Evolutionary conservation across 2,888 invertebrate species (phyloP).

Genomic region (Chironomus tentans): DNA sequence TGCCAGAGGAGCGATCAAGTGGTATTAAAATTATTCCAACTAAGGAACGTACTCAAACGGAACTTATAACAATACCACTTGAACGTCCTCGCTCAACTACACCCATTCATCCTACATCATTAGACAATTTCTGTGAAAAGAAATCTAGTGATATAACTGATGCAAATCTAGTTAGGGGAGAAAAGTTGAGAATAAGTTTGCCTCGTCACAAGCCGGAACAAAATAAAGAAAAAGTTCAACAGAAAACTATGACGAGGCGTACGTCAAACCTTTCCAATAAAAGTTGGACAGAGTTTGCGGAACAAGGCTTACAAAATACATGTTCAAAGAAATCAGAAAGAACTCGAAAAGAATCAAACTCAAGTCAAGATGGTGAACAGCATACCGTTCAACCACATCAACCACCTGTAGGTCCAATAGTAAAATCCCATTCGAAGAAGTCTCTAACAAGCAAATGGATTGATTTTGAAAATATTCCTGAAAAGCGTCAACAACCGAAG

Average conservation of each 20-base stretch:
- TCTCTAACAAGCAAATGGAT: slow-evolving; percentile 59
- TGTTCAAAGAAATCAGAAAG: slow-evolving; percentile 32
- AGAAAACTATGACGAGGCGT: slow-evolving; percentile 37
- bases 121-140: slow-evolving; percentile 58
- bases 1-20: slow-evolving; percentile 74
- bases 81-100: slow-evolving; percentile 66
- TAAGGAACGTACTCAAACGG: slow-evolving; percentile 54
- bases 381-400: slow-evolving; percentile 45
- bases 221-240: slow-evolving; percentile 30
- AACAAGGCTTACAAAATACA: slow-evolving; percentile 45
- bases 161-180: slow-evolving; percentile 39
- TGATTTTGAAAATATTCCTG: slow-evolving; percentile 78
- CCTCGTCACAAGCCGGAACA: slow-evolving; percentile 49
- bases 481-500: slow-evolving; percentile 69
- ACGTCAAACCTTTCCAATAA: slow-evolving; percentile 44
- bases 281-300: slow-evolving; percentile 55
- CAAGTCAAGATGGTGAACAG: slow-evolving; percentile 35
- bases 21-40: slow-evolving; percentile 74
- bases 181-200: slow-evolving; percentile 60
- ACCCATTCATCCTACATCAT: slow-evolving; percentile 58
- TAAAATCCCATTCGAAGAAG: slow-evolving; percentile 32
- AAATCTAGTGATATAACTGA: slow-evolving; percentile 30
- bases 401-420: slow-evolving; percentile 34
- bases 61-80: slow-evolving; percentile 58
- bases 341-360: slow-evolving; percentile 32